Conservation (phyloP, 2,888 invertebrate species). For the Patella caerulea region DNA sequence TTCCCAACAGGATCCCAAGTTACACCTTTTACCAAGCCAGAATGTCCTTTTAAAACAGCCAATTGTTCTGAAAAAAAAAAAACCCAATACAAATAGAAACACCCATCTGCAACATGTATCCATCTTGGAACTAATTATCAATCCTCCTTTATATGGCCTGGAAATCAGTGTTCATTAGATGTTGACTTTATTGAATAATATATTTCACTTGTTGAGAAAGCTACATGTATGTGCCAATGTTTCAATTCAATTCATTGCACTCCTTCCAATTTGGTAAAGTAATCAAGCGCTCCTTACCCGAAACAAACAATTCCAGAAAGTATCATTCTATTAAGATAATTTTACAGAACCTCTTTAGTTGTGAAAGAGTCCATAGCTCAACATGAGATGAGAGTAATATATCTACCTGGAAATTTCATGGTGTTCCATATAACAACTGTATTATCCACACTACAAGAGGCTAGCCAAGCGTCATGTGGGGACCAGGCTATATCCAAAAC, state of each 20-base stretch:
- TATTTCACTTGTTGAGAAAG: too few species aligned
- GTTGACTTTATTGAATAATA: too few species aligned
- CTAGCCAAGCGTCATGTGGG: slow-evolving; percentile 91
- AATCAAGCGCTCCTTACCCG: not conserved
- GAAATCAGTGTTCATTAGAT: too few species aligned
- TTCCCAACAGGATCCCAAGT: slow-evolving; percentile 99
- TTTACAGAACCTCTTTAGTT: not conserved
- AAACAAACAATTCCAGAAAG: not conserved
- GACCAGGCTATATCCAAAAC: slow-evolving; percentile 97
- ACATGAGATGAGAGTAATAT: not conserved
- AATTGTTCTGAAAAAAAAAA: slow-evolving; percentile 73
- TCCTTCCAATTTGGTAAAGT: too few species aligned
- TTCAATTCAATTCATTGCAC: too few species aligned
- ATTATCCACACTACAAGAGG: slow-evolving; percentile 97
- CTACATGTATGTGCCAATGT: too few species aligned
- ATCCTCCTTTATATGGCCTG: too few species aligned
- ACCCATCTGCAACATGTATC: too few species aligned
- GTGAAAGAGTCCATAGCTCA: not conserved
- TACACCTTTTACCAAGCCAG: slow-evolving; percentile 94
- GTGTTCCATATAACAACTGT: slow-evolving; percentile 98
- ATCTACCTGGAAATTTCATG: slow-evolving; percentile 81
- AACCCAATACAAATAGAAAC: slow-evolving; percentile 8
- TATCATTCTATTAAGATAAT: not conserved
- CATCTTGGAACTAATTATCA: too few species aligned
- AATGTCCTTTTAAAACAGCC: slow-evolving; percentile 88